These are phyloP conservation scores for Ethmia dodecea DNA, from an alignment of 2,888 invertebrate genomes.

Conservation along the genomic window DNA sequence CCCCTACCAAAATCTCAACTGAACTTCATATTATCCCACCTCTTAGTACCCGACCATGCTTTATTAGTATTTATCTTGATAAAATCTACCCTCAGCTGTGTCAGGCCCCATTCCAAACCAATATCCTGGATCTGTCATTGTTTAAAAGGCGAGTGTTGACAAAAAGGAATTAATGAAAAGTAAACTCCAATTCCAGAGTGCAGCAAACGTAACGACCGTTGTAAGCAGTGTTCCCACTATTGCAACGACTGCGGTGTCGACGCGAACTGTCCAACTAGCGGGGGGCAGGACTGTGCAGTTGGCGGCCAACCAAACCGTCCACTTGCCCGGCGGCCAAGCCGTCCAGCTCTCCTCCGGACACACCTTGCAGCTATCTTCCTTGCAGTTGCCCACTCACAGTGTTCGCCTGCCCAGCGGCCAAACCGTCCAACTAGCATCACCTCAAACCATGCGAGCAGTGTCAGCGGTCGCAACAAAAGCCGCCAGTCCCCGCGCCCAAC, in stretches of 20 bases:
- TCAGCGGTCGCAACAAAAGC: constrained; percentile 35
- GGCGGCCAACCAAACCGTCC: constrained; percentile 49
- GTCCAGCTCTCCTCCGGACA: constrained; percentile 47
- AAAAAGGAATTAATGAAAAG: no score
- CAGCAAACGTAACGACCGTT: constrained; percentile 37
- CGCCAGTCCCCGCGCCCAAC: constrained; percentile 34
- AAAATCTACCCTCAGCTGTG: no score
- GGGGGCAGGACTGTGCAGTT: constrained; percentile 60
- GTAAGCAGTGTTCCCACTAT: constrained; percentile 43
- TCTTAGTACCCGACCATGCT: no score
- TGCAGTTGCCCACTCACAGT: constrained; percentile 56
- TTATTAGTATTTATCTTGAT: no score
- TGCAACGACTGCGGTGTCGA: constrained; percentile 37
- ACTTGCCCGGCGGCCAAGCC: constrained; percentile 42
- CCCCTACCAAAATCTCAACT: no score
- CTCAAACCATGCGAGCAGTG: constrained; percentile 39
- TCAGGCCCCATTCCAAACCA: no score
- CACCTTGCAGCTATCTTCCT: constrained; percentile 41
- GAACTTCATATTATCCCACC: no score
- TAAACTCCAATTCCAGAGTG: constrained; percentile 49
- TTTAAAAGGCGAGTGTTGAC: no score
- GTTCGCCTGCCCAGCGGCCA: constrained; percentile 61
- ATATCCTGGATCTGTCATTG: no score
- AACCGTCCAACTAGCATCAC: constrained; percentile 56
- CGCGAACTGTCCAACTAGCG: constrained; percentile 54